Percentiles rank a stretch among this genome's conserved stretches.
Conservation (phyloP, 2,797 vertebrate genomes). For the Pogoniulus pusillus region DNA sequence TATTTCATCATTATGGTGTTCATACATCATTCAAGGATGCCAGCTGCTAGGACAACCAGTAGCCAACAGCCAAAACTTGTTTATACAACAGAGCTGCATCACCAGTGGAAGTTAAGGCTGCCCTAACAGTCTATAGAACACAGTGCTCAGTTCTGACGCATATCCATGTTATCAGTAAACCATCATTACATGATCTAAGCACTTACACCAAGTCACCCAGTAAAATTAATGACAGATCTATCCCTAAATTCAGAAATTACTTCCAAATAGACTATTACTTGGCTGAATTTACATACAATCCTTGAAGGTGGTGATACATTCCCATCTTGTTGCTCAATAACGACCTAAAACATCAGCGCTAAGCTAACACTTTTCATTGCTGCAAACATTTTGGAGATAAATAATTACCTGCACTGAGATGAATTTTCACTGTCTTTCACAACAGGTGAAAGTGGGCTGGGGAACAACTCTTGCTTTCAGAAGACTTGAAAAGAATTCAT, state of each 20-base stretch:
- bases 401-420: neutral
- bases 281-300: neutral
- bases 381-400: neutral
- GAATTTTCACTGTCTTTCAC: neutral
- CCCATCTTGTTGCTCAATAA: neutral
- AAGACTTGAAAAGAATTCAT: neutral
- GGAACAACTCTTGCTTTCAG: neutral
- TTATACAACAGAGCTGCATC: neutral
- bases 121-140: neutral
- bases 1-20: neutral
- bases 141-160: neutral
- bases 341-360: neutral
- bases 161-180: neutral
- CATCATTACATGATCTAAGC: neutral
- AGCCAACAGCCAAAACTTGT: neutral
- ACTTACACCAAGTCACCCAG: neutral
- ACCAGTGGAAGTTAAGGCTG: neutral
- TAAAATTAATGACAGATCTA: neutral
- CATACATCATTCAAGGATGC: neutral
- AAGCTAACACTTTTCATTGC: neutral
- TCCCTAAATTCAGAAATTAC: neutral
- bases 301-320: neutral
- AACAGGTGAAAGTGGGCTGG: neutral
- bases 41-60: neutral
- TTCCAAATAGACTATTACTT: neutral